phyloP scores from a whole-genome alignment of 2,113 vertebrate genomes.

The Dicentrarchus labrax region DNA sequence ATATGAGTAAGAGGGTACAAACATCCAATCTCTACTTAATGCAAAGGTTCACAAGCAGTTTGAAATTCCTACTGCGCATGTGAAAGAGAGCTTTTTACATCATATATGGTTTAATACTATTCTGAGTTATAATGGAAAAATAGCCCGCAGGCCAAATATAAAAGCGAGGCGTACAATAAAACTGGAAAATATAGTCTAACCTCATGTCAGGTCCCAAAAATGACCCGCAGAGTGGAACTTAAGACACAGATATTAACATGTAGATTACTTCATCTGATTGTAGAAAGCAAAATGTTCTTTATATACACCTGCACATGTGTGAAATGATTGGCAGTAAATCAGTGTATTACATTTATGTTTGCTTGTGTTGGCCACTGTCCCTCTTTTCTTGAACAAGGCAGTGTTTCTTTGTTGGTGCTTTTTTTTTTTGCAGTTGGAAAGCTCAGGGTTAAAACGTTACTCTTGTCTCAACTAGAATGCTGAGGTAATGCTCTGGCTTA shows the following conservation, averaged over 20 bases:
- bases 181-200: conserved; percentile 77
- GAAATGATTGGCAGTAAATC: conserved; percentile 82
- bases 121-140: conserved; percentile 69
- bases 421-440: conserved; percentile 61
- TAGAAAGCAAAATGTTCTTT: conserved; percentile 66
- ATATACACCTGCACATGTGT: conserved; percentile 82
- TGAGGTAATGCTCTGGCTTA: conserved; percentile 79
- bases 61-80: conserved; percentile 32
- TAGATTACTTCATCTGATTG: conserved; percentile 79
- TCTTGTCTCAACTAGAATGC: conserved; percentile 78
- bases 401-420: conserved; percentile 76
- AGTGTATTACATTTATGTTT: conserved; percentile 78
- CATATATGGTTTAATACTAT: conserved; percentile 55
- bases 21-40: conserved; percentile 3
- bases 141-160: conserved; percentile 67
- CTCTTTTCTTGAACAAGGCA: conserved; percentile 76
- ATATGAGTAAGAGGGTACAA: neutral
- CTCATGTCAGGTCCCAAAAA: conserved; percentile 65
- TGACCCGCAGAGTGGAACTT: conserved; percentile 68
- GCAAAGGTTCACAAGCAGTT: conserved; percentile 50
- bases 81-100: conserved; percentile 48
- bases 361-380: conserved; percentile 81
- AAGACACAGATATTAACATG: conserved; percentile 64
- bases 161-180: conserved; percentile 60
- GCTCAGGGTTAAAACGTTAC: conserved; percentile 78